Evolutionary conservation across 2,888 invertebrate species (phyloP).

Genomic region (Paralinhomoeus sp.): DNA sequence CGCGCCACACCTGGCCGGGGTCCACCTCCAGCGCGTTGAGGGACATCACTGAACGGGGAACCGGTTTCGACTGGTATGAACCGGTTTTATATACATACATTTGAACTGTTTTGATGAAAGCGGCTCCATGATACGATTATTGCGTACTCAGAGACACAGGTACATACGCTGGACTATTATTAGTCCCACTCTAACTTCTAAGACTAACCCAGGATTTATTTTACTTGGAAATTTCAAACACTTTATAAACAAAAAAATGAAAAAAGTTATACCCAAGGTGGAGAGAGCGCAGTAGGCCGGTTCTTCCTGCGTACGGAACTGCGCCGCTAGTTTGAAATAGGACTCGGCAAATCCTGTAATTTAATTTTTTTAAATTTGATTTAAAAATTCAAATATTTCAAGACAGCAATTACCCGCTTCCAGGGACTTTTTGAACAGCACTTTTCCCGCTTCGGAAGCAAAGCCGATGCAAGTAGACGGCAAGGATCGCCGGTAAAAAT

Average conservation of each 20-base stretch:
- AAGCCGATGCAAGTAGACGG: conserved; percentile 27
- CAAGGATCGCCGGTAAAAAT: conserved; percentile 25
- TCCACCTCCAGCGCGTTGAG: conserved; percentile 28
- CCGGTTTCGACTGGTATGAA: no score
- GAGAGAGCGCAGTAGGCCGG: conserved; percentile 30
- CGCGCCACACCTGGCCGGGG: conserved; percentile 25
- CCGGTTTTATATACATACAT: no score
- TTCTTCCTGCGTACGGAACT: conserved; percentile 29
- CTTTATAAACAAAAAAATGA: no score
- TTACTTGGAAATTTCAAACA: no score
- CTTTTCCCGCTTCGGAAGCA: conserved; percentile 24
- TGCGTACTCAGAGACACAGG: no score
- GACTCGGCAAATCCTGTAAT: conserved; percentile 23
- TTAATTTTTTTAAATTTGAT: not conserved
- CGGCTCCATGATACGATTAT: no score
- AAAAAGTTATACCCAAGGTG: conserved; percentile 27
- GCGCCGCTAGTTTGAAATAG: conserved; percentile 27
- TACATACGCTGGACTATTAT: no score
- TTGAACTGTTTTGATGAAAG: no score
- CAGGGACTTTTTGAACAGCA: conserved; percentile 24
- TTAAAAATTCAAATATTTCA: not conserved
- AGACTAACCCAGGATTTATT: not conserved
- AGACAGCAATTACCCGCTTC: conserved; percentile 7
- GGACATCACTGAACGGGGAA: conserved; percentile 16
- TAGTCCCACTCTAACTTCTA: no score